phyloP scores from a whole-genome alignment of 1,140 invertebrate species.

The Pseudomyrmex sp. region DNA sequence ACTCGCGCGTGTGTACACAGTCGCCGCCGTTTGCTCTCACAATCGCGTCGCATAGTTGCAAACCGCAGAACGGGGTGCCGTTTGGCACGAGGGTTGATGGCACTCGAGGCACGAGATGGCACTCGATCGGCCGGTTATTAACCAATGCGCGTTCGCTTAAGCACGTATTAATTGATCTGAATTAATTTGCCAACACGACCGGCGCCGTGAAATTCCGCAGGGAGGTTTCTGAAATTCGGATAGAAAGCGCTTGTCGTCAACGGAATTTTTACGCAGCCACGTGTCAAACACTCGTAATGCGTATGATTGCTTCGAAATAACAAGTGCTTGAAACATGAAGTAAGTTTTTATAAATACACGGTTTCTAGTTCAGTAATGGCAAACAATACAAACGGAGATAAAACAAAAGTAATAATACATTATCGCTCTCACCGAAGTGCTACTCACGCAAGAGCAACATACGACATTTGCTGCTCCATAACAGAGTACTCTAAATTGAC shows the following conservation, averaged over 20 bases:
- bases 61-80: conserved; percentile 61
- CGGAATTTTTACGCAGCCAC: neutral
- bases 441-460: neutral
- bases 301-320: neutral
- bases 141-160: conserved; percentile 58
- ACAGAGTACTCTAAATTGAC: conserved; percentile 28
- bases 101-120: conserved; percentile 50
- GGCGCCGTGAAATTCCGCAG: conserved; percentile 3
- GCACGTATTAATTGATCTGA: conserved; percentile 79
- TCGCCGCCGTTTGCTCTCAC: neutral
- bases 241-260: conserved; percentile 14
- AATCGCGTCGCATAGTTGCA: conserved; percentile 52
- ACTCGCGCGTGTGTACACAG: conserved; percentile 11
- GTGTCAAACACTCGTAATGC: neutral
- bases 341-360: neutral
- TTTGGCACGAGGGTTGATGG: conserved; percentile 28
- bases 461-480: neutral
- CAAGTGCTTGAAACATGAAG: neutral
- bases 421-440: neutral
- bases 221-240: neutral
- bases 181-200: conserved; percentile 74
- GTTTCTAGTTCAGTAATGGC: neutral
- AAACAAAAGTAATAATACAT: conserved; percentile 18
- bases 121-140: conserved; percentile 35
- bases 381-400: neutral